Base-by-base conservation (phyloP, 2,888 invertebrate genomes). In the Trisateles emortualis region DNA sequence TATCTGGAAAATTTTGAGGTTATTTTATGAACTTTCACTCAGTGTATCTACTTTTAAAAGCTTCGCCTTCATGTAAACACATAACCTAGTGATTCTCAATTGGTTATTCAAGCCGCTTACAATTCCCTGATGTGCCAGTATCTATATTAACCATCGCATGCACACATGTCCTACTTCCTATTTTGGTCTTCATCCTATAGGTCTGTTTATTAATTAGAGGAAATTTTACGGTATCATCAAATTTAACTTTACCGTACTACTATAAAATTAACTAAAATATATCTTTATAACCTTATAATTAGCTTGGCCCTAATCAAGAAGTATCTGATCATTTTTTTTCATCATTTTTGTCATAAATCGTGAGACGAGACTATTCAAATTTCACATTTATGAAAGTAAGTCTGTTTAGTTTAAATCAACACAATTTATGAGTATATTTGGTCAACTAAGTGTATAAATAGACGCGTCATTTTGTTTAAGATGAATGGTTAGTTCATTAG, bases 401-500 rank as follows among this genome's bases (percentile, higher is more conserved):
- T 49, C 42, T n/a, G 40, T 41, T 64, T 39, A 56, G 54, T 52
- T 50, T 66, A 54, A 68, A 68, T 67, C 43, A 59, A 42, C 49
- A 50, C 19, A 59, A 72, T 72, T 72, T 69, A 72, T 65, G 65
- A 38, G 53, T 58, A 59, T 32, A 56, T 63, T 60, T 59, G 41
- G 49, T 60, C 22, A 53, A 54, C 32, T 44, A 42, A 52, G 42
- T 49, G 47, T 51, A 56, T 62, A 62, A 51, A 52, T 65, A 66
- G 47, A 33, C 22, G 1, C 29, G 67, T 51, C 57, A 66, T 60
- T 69, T 68, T 54, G 38, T 52, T 14, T 47, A 4, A 14, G 39
- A 51, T 16, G 6, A 22, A 43, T 33, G 40, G 24, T 44, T 39
- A 22, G 22, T 24, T 52, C 52, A 58, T 68, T 61, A 61, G 44